Evolutionary conservation across 2,888 invertebrate genomes (phyloP).

Genomic region (Drosophila suboccidentalis): DNA sequence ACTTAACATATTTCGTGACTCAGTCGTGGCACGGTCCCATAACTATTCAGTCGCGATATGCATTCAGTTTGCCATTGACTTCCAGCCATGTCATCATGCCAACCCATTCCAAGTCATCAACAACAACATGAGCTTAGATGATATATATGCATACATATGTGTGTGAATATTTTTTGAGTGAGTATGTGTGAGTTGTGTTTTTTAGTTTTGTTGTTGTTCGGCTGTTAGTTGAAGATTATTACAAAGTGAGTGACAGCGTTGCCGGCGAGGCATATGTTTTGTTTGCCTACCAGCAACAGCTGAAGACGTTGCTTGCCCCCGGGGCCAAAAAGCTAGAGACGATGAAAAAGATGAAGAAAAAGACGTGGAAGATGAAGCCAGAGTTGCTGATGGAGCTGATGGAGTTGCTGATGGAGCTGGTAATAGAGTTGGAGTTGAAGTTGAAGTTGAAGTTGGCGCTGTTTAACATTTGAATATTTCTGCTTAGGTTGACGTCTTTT

Average conservation of each 20-base stretch:
- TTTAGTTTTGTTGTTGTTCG: conserved; percentile 35
- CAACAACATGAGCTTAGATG: conserved; percentile 47
- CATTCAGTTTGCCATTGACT: conserved; percentile 61
- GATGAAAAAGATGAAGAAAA: conserved; percentile 1
- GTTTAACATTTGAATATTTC: conserved; percentile 36
- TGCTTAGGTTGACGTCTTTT: conserved; percentile 62
- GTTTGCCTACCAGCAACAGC: conserved; percentile 54
- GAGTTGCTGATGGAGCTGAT: background rate
- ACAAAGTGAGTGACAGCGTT: conserved; percentile 61
- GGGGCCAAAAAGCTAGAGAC: conserved; percentile 17
- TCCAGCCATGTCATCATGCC: conserved; percentile 51
- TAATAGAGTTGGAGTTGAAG: background rate
- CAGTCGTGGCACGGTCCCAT: conserved; percentile 47
- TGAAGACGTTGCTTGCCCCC: conserved; percentile 45
- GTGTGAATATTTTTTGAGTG: background rate
- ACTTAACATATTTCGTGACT: background rate
- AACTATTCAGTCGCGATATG: conserved; percentile 35
- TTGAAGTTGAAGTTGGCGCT: background rate
- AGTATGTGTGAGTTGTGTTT: conserved; percentile 13
- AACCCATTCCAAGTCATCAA: conserved; percentile 53
- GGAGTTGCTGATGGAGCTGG: background rate
- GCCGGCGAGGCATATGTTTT: conserved; percentile 61
- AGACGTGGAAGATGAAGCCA: conserved; percentile 1
- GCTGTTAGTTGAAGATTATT: conserved; percentile 72
- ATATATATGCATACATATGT: conserved; percentile 24